Evolutionary conservation across 2,888 invertebrate species (phyloP).

Genomic region (Microchrysa polita): DNA sequence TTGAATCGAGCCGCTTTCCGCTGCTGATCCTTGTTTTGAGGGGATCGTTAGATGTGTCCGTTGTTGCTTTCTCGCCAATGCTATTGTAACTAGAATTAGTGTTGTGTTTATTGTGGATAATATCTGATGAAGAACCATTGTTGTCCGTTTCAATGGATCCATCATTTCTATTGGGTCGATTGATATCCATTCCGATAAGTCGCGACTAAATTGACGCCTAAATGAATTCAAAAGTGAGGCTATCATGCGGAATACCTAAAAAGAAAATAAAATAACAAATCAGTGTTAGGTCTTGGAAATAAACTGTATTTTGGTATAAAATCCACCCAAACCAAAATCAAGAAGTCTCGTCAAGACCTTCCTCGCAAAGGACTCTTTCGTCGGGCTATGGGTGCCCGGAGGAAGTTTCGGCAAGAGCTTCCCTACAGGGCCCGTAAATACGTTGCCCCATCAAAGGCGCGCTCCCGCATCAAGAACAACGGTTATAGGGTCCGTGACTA

Average conservation of each 20-base stretch:
- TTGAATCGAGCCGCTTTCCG: background rate
- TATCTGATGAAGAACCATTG: background rate
- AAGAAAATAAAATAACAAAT: background rate
- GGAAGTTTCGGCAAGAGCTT: too few relatives aligned
- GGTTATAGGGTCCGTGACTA: too few relatives aligned
- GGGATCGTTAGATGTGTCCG: constrained; percentile 5
- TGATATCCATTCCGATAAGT: constrained; percentile 64
- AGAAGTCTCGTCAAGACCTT: too few relatives aligned
- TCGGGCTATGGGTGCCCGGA: too few relatives aligned
- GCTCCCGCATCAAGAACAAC: too few relatives aligned
- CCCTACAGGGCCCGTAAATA: too few relatives aligned
- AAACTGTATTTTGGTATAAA: background rate
- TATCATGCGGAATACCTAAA: constrained; percentile 53
- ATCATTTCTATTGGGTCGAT: constrained; percentile 53
- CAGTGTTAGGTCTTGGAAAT: background rate
- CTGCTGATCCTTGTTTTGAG: constrained; percentile 6
- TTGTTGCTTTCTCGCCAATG: constrained; percentile 32
- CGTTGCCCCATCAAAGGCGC: too few relatives aligned
- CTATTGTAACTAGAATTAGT: constrained; percentile 31
- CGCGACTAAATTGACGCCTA: constrained; percentile 63
- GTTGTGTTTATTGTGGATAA: constrained; percentile 30
- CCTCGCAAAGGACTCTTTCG: too few relatives aligned
- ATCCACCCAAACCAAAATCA: too few relatives aligned
- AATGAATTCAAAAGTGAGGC: constrained; percentile 52
- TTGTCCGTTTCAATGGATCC: background rate